phyloP scores from a whole-genome alignment of 1,140 invertebrate genomes.

The Bilobella aurantiaca region DNA sequence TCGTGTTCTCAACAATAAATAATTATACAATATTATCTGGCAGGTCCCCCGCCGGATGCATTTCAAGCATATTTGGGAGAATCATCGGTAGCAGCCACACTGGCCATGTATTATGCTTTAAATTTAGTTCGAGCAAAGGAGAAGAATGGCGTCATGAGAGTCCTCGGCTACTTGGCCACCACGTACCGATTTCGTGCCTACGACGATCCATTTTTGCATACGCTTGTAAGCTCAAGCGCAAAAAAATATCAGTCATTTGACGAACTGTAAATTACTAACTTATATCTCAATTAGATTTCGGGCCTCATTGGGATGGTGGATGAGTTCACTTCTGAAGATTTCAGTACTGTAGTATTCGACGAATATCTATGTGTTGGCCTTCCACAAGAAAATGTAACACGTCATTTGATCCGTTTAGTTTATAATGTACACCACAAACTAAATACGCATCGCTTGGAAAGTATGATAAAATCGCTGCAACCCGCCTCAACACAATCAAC shows the following conservation, averaged over 20 bases:
- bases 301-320: slow-evolving; percentile 77
- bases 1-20: no score
- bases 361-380: slow-evolving; percentile 88
- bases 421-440: slow-evolving; percentile 86
- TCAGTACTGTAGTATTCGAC: slow-evolving; percentile 90
- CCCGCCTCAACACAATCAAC: slow-evolving; percentile 50
- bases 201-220: slow-evolving; percentile 90
- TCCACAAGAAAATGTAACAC: slow-evolving; percentile 78
- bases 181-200: slow-evolving; percentile 84
- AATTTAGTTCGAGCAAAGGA: slow-evolving; percentile 72
- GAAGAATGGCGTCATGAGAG: slow-evolving; percentile 69
- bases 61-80: slow-evolving; percentile 82
- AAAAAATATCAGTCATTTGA: no score
- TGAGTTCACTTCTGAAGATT: slow-evolving; percentile 86
- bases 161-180: slow-evolving; percentile 75
- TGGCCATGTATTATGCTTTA: slow-evolving; percentile 91
- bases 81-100: slow-evolving; percentile 76
- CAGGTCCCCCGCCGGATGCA: slow-evolving; percentile 77
- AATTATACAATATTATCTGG: slow-evolving; percentile 16
- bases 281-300: slow-evolving; percentile 51
- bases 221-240: slow-evolving; percentile 52
- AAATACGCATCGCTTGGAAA: slow-evolving; percentile 63
- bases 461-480: slow-evolving; percentile 75
- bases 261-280: background rate
- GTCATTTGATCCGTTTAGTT: slow-evolving; percentile 80